These are phyloP conservation scores for Parotocinclus haroldoi DNA, from an alignment of 2,797 vertebrate genomes.

Conservation along the genomic window DNA sequence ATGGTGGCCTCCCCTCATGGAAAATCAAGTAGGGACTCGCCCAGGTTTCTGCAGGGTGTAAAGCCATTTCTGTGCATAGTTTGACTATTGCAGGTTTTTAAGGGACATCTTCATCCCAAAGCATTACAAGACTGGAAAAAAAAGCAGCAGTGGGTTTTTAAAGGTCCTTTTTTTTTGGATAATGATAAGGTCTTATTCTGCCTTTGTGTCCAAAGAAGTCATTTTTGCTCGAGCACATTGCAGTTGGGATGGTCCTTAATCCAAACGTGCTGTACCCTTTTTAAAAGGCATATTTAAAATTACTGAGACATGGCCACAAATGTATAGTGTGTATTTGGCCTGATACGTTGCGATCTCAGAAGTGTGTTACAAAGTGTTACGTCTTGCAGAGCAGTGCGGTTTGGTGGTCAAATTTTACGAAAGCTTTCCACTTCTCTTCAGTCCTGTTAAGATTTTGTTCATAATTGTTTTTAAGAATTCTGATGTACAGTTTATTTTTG, in stretches of 20 bases:
- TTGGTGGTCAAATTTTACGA: constrained; percentile 55
- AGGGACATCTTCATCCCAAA: constrained; percentile 77
- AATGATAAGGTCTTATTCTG: constrained; percentile 57
- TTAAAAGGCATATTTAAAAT: constrained; percentile 63
- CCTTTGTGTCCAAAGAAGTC: constrained; percentile 77
- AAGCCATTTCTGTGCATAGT: constrained; percentile 63
- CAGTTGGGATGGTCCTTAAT: constrained; percentile 64
- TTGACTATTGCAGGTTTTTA: constrained; percentile 63
- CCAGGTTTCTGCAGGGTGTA: constrained; percentile 66
- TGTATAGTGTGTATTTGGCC: constrained; percentile 64
- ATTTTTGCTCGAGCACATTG: constrained; percentile 60
- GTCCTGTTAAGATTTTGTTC: constrained; percentile 67
- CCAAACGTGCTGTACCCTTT: constrained; percentile 43
- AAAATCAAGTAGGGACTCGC: constrained; percentile 62
- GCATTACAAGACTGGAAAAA: constrained; percentile 61
- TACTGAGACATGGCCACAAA: constrained; percentile 60
- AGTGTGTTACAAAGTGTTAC: constrained; percentile 63
- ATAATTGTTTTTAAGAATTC: constrained; percentile 64
- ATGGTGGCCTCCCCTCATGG: constrained; percentile 55
- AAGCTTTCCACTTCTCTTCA: constrained; percentile 66
- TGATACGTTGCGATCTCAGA: constrained; percentile 58
- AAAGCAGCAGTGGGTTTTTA: constrained; percentile 56
- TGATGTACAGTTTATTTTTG: constrained; percentile 72
- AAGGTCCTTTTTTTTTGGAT: constrained; percentile 66
- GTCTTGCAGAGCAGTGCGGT: constrained; percentile 64